Evolutionary conservation across 2,113 vertebrate genomes (phyloP).

Genomic region (Cephalopterus ornatus): DNA sequence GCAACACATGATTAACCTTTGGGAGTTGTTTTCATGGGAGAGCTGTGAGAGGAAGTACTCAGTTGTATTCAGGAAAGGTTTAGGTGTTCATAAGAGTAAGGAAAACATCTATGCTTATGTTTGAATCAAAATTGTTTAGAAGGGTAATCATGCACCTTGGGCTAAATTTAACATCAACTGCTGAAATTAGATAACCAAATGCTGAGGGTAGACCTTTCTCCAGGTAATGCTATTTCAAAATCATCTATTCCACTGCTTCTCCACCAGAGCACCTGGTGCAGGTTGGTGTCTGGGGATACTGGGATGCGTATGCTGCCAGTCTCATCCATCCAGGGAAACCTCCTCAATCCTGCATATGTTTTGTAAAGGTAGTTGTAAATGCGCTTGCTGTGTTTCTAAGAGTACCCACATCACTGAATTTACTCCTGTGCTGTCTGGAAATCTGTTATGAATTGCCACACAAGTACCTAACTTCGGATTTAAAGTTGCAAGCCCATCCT

Average conservation of each 20-base stretch:
- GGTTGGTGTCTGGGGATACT: neutral
- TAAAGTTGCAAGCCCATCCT: neutral
- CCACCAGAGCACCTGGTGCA: neutral
- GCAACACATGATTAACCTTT: constrained; percentile 1
- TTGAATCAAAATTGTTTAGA: neutral
- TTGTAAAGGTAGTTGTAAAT: neutral
- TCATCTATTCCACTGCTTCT: neutral
- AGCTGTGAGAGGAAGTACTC: neutral
- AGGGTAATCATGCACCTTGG: neutral
- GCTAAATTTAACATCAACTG: neutral
- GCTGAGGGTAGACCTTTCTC: neutral
- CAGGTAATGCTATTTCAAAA: neutral
- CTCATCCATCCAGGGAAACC: neutral
- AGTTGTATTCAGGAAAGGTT: neutral
- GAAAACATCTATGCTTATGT: neutral
- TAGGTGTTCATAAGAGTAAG: neutral
- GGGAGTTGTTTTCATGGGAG: constrained; percentile 1
- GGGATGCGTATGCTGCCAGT: neutral
- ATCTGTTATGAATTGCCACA: neutral
- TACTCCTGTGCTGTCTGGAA: neutral
- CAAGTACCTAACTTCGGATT: neutral
- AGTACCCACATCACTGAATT: neutral
- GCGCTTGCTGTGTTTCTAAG: neutral
- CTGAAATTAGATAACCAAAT: neutral
- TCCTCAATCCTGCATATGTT: neutral